Evolutionary conservation across 2,113 vertebrate genomes (phyloP).

Genomic region (Pseudorhombus dupliciocellatus): DNA sequence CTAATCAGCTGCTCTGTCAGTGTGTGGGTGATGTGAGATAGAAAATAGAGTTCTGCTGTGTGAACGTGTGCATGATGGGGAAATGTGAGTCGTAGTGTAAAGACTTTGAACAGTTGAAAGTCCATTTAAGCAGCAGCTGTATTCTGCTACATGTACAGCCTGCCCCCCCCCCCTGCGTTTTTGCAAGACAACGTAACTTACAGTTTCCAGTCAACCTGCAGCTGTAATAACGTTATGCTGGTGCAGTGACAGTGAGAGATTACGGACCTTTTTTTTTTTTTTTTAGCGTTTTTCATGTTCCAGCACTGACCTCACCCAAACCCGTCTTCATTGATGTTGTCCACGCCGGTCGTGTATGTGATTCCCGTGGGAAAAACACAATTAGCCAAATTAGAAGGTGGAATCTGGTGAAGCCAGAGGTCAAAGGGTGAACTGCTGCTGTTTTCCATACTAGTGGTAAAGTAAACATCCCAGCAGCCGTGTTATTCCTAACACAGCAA

Average conservation of each 20-base stretch:
- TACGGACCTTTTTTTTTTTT: slow-evolving; percentile 24
- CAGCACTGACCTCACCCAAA: slow-evolving; percentile 54
- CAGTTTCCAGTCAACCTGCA: slow-evolving; percentile 6
- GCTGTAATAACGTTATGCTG: slow-evolving; percentile 4
- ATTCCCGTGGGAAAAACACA: slow-evolving; percentile 47
- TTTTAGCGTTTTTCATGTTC: slow-evolving; percentile 30
- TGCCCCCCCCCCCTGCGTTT: not conserved
- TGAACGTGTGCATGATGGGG: not conserved
- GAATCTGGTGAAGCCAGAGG: slow-evolving; percentile 62
- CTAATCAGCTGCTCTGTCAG: not conserved
- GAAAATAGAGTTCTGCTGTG: not conserved
- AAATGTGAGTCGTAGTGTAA: not conserved
- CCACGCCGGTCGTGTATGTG: slow-evolving; percentile 22
- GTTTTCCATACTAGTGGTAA: slow-evolving; percentile 56
- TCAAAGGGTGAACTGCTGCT: slow-evolving; percentile 49
- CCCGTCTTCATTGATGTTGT: slow-evolving; percentile 39
- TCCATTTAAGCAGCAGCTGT: not conserved
- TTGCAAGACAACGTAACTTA: slow-evolving; percentile 2
- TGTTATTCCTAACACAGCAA: slow-evolving; percentile 42
- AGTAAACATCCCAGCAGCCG: slow-evolving; percentile 55
- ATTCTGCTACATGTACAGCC: too few species aligned
- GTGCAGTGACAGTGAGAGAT: slow-evolving; percentile 3
- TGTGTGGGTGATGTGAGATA: not conserved
- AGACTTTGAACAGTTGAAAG: not conserved
- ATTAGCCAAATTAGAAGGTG: slow-evolving; percentile 76